Base-by-base conservation (phyloP, 2,888 invertebrate genomes). In the Laothoe populi region DNA sequence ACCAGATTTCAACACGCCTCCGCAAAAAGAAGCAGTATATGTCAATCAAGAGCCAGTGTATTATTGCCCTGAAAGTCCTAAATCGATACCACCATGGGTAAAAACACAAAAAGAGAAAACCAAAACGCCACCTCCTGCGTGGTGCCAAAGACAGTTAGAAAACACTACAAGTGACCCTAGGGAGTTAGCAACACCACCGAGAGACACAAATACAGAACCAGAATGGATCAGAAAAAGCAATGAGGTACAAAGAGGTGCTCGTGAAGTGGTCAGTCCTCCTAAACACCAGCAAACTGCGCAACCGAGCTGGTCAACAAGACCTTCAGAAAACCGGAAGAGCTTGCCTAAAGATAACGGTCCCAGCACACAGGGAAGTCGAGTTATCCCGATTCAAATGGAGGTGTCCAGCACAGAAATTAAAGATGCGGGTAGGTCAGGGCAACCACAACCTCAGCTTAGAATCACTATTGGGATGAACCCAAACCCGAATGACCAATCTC, bases 361-460 rank as follows among this genome's bases (percentile, higher is more conserved):
- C 2, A 79, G 69, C 60, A 79, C 82, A 64, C 78, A 79, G 26
- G 90, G 93, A 58, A 84, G 88, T 62, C 93, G 94, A 67, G 89
- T 95, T 59, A 94, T 96, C 73, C 96, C 96, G 0, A 94, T 96
- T 64, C 95, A 95, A 77, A 92, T 96, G 78, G 96, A 96, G 78
- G 94, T 88, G 0, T 82, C 87, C 0, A 84, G 80, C 61, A 84
- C 84, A 13, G 90, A 92, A 31, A 76, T 84, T 0, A 82, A 82
- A 66, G 83, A 88, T 66, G 78, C 84, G 45, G 70, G 73, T n/a
- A 79, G 80, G 60, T 81, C 82, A 64, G 81, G 82, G 26, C 82
- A 84, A 11, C 68, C 67, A n/a, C 84, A 85, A 57, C 91, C 87
- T 35, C 90, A 91, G 35, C 73, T 92, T 46, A 88, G 93, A 67